phyloP scores from a whole-genome alignment of 2,888 invertebrate species.

The Scrobipalpa atriplicella region DNA sequence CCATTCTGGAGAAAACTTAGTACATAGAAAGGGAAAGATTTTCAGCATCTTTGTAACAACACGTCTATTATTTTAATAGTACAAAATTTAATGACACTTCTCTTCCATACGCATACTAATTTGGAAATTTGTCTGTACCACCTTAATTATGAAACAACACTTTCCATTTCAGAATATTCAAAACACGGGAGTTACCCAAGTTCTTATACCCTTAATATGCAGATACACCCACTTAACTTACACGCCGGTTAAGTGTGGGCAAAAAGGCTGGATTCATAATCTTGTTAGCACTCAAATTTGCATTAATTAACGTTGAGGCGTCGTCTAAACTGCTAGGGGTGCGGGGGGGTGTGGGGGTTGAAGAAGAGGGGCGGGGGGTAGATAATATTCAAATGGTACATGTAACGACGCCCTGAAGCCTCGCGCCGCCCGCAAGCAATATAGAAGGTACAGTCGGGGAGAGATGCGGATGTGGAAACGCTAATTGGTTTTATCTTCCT shows the following conservation, averaged over 20 bases:
- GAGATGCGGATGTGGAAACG: conserved; percentile 37
- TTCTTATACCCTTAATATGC: conserved; percentile 42
- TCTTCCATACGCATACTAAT: background rate
- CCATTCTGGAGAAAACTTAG: background rate
- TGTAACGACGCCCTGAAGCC: conserved; percentile 75
- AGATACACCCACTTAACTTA: conserved; percentile 61
- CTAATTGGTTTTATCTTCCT: conserved; percentile 26
- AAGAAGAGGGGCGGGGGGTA: conserved; percentile 55
- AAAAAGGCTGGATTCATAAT: conserved; percentile 80
- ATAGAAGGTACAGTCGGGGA: conserved; percentile 60
- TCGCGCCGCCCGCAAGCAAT: conserved; percentile 77
- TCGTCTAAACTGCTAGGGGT: conserved; percentile 67
- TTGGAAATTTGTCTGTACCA: background rate
- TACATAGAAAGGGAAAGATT: no score
- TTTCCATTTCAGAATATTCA: conserved; percentile 21
- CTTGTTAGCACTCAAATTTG: conserved; percentile 83
- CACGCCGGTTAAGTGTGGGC: conserved; percentile 63
- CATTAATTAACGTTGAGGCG: conserved; percentile 81
- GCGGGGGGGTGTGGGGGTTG: conserved; percentile 39
- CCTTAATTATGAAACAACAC: background rate
- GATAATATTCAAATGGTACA: conserved; percentile 84
- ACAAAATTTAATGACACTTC: background rate
- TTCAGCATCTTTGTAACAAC: no score
- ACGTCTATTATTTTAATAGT: background rate
- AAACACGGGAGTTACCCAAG: conserved; percentile 15